Evolutionary conservation across 92 coral and sea anemone species (phyloP).

Genomic region (Porites cylindrica): DNA sequence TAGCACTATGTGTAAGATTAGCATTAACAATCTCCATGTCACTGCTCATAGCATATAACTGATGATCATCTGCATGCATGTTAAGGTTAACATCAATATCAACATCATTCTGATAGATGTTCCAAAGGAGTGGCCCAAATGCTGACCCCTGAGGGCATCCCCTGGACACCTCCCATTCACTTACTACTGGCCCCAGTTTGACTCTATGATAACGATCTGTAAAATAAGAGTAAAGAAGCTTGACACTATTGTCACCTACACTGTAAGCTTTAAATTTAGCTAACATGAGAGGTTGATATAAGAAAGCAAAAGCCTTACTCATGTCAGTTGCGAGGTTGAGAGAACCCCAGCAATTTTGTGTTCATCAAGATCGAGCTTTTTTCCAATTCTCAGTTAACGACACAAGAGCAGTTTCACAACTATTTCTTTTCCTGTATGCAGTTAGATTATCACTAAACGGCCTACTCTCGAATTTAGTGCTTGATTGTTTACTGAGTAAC

Average conservation of each 20-base stretch:
- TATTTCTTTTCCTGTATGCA: too few relatives aligned
- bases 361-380: background rate
- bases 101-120: background rate
- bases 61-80: slow-evolving; percentile 43
- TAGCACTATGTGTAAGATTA: background rate
- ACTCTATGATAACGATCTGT: slow-evolving; percentile 10
- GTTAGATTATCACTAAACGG: too few relatives aligned
- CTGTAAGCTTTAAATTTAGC: slow-evolving; percentile 1
- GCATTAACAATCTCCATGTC: background rate
- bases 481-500: too few relatives aligned
- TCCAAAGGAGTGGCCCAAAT: background rate
- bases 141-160: slow-evolving; percentile 15
- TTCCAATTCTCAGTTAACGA: slow-evolving; percentile 7
- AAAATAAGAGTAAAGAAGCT: slow-evolving; percentile 8
- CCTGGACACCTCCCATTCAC: slow-evolving; percentile 18
- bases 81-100: background rate
- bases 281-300: slow-evolving; percentile 8
- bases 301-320: slow-evolving; percentile 12
- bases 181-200: slow-evolving; percentile 20
- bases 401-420: background rate
- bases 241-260: slow-evolving; percentile 5
- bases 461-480: too few relatives aligned
- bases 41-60: slow-evolving; percentile 21
- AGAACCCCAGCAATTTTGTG: too few relatives aligned
- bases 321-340: background rate